Percentiles rank a stretch among this genome's conserved stretches.
Evolutionary conservation across 2,888 invertebrate genomes (phyloP).

Genomic region (Camptogramma bilineatum): DNA sequence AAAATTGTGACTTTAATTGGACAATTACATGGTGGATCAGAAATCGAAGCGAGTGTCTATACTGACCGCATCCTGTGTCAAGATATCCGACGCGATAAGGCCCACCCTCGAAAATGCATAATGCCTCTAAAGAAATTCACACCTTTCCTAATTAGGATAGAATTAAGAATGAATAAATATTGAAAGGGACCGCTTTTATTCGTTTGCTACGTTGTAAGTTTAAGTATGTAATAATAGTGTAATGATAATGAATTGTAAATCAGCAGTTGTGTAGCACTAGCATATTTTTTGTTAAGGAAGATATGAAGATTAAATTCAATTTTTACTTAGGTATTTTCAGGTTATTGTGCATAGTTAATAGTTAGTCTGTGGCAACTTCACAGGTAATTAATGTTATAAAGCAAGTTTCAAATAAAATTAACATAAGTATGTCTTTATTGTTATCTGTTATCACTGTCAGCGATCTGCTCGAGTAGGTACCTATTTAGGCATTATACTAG

Average conservation of each 20-base stretch:
- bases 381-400: slow-evolving; percentile 29
- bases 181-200: slow-evolving; percentile 62
- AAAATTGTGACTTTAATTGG: slow-evolving; percentile 81
- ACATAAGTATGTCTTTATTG: slow-evolving; percentile 30
- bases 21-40: slow-evolving; percentile 78
- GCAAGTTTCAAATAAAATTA: slow-evolving; percentile 25
- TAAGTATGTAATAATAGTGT: slow-evolving; percentile 17
- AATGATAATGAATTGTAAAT: slow-evolving; percentile 1
- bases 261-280: slow-evolving; percentile 1
- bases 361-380: slow-evolving; percentile 25
- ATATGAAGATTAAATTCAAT: slow-evolving; percentile 18
- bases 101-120: slow-evolving; percentile 74
- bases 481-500: no score
- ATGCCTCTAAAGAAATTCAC: slow-evolving; percentile 78
- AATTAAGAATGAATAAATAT: slow-evolving; percentile 78
- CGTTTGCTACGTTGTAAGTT: slow-evolving; percentile 9
- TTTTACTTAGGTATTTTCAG: slow-evolving; percentile 12
- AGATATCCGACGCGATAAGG: slow-evolving; percentile 74
- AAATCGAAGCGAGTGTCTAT: slow-evolving; percentile 64
- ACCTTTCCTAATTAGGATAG: slow-evolving; percentile 80
- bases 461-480: not conserved
- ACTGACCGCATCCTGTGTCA: slow-evolving; percentile 71
- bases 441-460: slow-evolving; percentile 15
- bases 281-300: slow-evolving; percentile 1
- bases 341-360: slow-evolving; percentile 25